Evolutionary conservation across 2,888 invertebrate genomes (phyloP), one percentile per base, ranked within the genome.

Genomic region (Plagodis dolabraria): DNA sequence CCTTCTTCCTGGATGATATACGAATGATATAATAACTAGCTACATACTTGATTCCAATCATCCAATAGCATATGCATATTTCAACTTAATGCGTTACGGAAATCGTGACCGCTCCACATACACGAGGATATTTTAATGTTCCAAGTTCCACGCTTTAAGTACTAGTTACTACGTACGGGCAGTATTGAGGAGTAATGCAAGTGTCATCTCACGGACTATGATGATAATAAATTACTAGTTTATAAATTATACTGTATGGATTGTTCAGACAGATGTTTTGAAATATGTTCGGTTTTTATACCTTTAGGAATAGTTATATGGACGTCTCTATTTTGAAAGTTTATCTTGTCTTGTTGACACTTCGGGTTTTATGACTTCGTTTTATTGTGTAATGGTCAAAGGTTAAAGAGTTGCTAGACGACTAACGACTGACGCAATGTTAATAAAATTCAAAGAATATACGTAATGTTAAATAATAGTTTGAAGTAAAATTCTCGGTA

Each of bases 31-130:
- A 46, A 50, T 50, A 50, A 47, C 1, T 34, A 38, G 45, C 33
- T 33, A 10, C 38, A 44, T n/a, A 49, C 12, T 36, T 35, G 34
- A 22, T 22, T 22, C 22, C 22, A 22, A 22, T 44, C 48, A 48
- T 54, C 36, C 38, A 12, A 11, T 49, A 42, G 8, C 10, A 9
- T 0, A 34, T 52, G 60, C 47, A 57, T 57, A 53, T 49, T 51
- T 54, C 51, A 60, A 54, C 45, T 54, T 52, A 67, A 70, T 63
- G 63, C 35, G 38, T 58, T 61, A 53, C 65, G 64, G 65, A 70
- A 71, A 71, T 71, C 65, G 67, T 72, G 68, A 66, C 65, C 63
- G 65, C 45, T 58, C 62, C 50, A 62, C 64, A 57, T 67, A 63
- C 63, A 55, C 61, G 38, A 11, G 6, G 45, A 56, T 54, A 55